Evolutionary conservation across 2,888 invertebrate genomes (phyloP).

Genomic region (Cynaeus angustus): DNA sequence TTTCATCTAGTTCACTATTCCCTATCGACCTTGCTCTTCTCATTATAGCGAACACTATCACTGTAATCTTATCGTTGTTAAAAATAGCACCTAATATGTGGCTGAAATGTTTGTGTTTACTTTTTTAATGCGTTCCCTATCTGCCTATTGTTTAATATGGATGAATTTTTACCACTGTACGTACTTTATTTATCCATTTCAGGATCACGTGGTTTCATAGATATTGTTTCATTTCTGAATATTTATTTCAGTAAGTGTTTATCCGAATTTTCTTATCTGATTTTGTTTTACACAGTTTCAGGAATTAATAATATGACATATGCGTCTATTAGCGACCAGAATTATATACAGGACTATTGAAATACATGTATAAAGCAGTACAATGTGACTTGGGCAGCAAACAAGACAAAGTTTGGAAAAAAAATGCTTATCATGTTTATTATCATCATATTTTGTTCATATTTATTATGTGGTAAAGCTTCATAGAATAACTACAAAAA

Average conservation of each 20-base stretch:
- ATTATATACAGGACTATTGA: no score
- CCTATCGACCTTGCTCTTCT: constrained; percentile 63
- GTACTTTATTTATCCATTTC: constrained; percentile 13
- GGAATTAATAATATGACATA: constrained; percentile 21
- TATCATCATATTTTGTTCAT: no score
- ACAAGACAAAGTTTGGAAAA: no score
- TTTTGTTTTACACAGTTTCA: constrained; percentile 14
- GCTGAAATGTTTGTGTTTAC: constrained; percentile 49
- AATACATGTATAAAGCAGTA: no score
- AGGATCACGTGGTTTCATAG: constrained; percentile 20
- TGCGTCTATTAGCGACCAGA: background rate
- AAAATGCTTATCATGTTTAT: no score
- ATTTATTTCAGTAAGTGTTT: constrained; percentile 18
- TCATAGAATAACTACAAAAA: no score
- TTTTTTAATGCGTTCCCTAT: constrained; percentile 47
- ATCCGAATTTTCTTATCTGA: constrained; percentile 19
- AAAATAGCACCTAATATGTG: constrained; percentile 59
- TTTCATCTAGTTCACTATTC: constrained; percentile 60
- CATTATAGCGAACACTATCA: constrained; percentile 58
- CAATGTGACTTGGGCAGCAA: no score
- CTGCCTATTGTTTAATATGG: constrained; percentile 40
- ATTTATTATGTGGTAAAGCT: no score
- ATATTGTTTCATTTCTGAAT: background rate
- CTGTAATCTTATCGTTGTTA: constrained; percentile 67
- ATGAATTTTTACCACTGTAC: constrained; percentile 11